Percentiles rank a stretch among this genome's conserved stretches.
phyloP scores from a whole-genome alignment of 2,113 vertebrate species.

The Struthio camelus region DNA sequence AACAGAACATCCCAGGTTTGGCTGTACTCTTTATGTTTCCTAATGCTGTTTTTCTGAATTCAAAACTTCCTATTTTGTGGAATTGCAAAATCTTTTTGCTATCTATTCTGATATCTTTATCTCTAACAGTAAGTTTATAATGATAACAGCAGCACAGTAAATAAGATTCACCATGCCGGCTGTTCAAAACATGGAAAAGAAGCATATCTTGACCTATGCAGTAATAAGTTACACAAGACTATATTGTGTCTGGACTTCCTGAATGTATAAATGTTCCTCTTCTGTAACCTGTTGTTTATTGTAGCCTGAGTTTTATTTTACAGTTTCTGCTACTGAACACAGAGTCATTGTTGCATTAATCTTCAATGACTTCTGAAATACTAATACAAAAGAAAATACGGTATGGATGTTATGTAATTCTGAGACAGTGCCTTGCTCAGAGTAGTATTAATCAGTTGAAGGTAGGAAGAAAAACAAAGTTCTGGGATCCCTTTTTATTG shows the following conservation, averaged over 20 bases:
- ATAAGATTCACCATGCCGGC: not conserved
- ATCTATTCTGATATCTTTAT: not conserved
- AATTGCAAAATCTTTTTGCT: not conserved
- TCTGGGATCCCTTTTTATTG: not conserved
- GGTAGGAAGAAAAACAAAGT: not conserved
- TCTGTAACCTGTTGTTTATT: not conserved
- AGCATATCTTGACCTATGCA: not conserved
- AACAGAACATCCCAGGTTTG: not conserved
- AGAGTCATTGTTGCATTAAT: not conserved
- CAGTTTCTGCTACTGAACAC: not conserved
- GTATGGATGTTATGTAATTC: not conserved
- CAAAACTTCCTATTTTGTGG: not conserved
- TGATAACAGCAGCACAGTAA: not conserved
- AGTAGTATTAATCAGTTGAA: not conserved
- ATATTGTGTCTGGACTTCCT: not conserved
- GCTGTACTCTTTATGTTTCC: not conserved
- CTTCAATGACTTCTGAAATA: not conserved
- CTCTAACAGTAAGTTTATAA: not conserved
- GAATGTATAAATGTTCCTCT: accelerated
- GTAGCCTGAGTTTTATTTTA: not conserved
- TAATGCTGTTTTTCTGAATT: not conserved
- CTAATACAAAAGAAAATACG: not conserved
- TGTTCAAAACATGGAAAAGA: not conserved
- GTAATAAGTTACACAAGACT: not conserved
- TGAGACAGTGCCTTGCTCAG: not conserved